Percentiles rank a stretch among this genome's conserved stretches.
Conservation (phyloP, 1,140 invertebrate genomes). For the Eriosoma lanigerum region DNA sequence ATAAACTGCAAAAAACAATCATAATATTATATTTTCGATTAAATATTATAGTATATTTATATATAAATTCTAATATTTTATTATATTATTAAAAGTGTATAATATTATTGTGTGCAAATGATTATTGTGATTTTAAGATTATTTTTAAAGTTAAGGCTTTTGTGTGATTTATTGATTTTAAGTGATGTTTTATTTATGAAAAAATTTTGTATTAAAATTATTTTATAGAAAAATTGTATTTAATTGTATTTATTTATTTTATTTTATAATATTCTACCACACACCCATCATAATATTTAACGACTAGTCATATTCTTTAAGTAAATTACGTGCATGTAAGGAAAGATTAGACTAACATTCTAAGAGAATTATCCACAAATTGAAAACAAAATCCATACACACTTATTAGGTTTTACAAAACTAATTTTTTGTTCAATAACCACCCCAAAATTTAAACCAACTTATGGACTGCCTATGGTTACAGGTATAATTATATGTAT, state of each 20-base stretch:
- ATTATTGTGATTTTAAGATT: slow-evolving; percentile 48
- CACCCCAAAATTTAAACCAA: too few relatives aligned
- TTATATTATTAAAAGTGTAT: slow-evolving; percentile 17
- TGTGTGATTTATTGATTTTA: slow-evolving; percentile 42
- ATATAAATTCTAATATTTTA: slow-evolving; percentile 4
- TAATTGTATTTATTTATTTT: neutral
- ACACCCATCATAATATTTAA: too few relatives aligned
- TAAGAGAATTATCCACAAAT: too few relatives aligned
- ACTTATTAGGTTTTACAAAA: too few relatives aligned
- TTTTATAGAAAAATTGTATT: slow-evolving; percentile 18
- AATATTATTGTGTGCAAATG: slow-evolving; percentile 39
- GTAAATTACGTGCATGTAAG: too few relatives aligned
- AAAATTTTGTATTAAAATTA: slow-evolving; percentile 47
- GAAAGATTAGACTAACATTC: too few relatives aligned
- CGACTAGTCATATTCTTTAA: too few relatives aligned
- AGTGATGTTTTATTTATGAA: slow-evolving; percentile 50
- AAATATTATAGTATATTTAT: neutral
- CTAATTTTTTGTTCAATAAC: too few relatives aligned
- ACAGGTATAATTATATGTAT: too few relatives aligned
- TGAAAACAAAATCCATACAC: too few relatives aligned
- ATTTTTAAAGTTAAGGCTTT: slow-evolving; percentile 47
- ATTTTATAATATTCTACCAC: too few relatives aligned
- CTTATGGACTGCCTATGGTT: too few relatives aligned
- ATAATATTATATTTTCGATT: slow-evolving; percentile 32
- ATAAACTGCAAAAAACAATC: slow-evolving; percentile 11